Evolutionary conservation across 2,888 invertebrate species (phyloP).

Genomic region (Rhogogaster chlorosoma): DNA sequence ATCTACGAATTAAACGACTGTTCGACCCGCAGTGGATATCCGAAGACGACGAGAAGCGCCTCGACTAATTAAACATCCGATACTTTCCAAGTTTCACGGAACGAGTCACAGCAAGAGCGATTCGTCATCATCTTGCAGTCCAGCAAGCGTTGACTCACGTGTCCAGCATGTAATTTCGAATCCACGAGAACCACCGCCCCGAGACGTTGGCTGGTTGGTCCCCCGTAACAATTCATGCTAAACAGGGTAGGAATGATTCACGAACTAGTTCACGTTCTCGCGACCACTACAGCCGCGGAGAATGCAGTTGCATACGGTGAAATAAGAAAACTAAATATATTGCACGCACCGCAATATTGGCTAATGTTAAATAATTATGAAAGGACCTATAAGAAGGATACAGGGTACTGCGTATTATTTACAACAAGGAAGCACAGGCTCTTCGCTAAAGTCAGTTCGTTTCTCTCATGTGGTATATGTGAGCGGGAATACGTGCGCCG

Average conservation of each 20-base stretch:
- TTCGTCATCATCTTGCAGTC: slow-evolving; percentile 33
- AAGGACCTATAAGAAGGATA: not conserved
- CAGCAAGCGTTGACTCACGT: slow-evolving; percentile 35
- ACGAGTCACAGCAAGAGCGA: slow-evolving; percentile 17
- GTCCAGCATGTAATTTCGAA: slow-evolving; percentile 30
- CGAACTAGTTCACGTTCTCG: slow-evolving; percentile 76
- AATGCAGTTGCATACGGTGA: slow-evolving; percentile 25
- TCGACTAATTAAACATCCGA: slow-evolving; percentile 2
- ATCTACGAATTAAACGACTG: not conserved
- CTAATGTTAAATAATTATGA: not conserved
- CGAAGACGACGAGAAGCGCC: not conserved
- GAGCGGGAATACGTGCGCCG: slow-evolving; percentile 15
- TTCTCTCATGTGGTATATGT: not conserved
- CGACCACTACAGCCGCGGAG: slow-evolving; percentile 60
- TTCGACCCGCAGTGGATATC: not conserved
- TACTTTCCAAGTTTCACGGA: slow-evolving; percentile 8
- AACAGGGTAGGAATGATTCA: slow-evolving; percentile 76
- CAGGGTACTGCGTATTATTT: not conserved
- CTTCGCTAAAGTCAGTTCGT: not conserved
- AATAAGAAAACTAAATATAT: not conserved
- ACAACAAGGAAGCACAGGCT: not conserved
- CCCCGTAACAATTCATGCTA: slow-evolving; percentile 74
- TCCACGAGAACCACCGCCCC: slow-evolving; percentile 26
- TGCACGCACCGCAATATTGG: not conserved
- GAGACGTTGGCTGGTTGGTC: slow-evolving; percentile 56